A percentile compares a stretch with the other conserved stretches of the same genome.
phyloP scores from a whole-genome alignment of 2,888 invertebrate species.

The Harmothoe impar region DNA sequence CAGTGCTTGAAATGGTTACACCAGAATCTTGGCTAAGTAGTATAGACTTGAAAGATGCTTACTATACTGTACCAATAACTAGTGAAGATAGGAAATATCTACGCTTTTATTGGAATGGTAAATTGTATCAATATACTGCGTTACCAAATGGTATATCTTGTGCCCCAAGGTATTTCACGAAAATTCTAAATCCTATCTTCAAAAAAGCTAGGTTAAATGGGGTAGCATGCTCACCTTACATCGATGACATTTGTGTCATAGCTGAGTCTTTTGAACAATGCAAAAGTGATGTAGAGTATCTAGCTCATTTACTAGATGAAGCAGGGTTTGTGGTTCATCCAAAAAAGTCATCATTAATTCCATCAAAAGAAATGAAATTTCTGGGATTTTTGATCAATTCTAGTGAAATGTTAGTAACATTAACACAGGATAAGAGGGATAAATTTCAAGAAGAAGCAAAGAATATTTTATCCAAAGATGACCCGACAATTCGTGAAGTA shows the following conservation, averaged over 20 bases:
- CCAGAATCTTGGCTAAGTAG: neutral
- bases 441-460: neutral
- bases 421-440: neutral
- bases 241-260: neutral
- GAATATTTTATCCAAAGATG: neutral
- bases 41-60: slow-evolving; percentile 29
- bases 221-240: neutral
- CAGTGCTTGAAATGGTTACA: neutral
- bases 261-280: neutral
- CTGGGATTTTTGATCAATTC: neutral
- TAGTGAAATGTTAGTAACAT: neutral
- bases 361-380: neutral
- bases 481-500: neutral
- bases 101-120: neutral
- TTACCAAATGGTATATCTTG: slow-evolving; percentile 31
- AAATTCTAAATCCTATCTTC: neutral
- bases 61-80: neutral
- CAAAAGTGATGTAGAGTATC: too few species aligned
- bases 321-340: neutral
- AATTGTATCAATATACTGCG: slow-evolving; percentile 4
- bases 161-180: slow-evolving; percentile 39
- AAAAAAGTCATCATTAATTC: neutral
- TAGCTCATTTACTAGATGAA: neutral
- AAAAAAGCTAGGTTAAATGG: neutral
- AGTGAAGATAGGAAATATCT: neutral